These are phyloP conservation scores for Melanotaenia maccullochi DNA, from an alignment of 2,797 vertebrate species.

Conservation along the genomic window DNA sequence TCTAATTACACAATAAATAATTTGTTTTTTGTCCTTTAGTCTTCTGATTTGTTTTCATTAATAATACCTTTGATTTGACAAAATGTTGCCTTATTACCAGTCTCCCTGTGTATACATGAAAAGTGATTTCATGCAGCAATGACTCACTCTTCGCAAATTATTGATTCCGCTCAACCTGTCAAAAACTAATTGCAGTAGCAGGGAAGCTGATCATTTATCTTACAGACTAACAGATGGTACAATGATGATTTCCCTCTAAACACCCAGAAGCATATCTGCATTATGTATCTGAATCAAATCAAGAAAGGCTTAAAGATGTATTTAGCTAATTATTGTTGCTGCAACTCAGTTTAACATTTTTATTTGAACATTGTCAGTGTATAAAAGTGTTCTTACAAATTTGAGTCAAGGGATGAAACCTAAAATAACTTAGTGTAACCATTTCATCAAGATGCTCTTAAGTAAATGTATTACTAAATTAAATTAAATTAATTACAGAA, in stretches of 20 bases:
- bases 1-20: conserved; percentile 3
- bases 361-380: neutral
- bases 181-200: conserved; percentile 59
- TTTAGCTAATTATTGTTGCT: neutral
- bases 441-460: too few relatives aligned
- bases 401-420: too few relatives aligned
- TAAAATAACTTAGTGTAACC: too few relatives aligned
- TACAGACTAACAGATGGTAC: conserved; percentile 63
- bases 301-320: neutral
- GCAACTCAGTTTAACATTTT: neutral
- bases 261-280: conserved; percentile 47
- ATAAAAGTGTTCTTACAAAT: too few relatives aligned
- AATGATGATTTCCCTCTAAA: conserved; percentile 53
- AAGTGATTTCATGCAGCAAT: conserved; percentile 52
- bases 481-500: too few relatives aligned
- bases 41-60: conserved; percentile 34
- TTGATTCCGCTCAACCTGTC: conserved; percentile 66
- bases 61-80: conserved; percentile 27
- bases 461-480: too few relatives aligned
- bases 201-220: conserved; percentile 60
- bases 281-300: conserved; percentile 2
- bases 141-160: conserved; percentile 48
- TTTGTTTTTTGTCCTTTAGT: neutral
- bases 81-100: conserved; percentile 18
- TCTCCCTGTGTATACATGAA: conserved; percentile 12